Percentiles rank a stretch among this genome's conserved stretches.
phyloP scores from a whole-genome alignment of 2,797 vertebrate species.

The Spheniscus humboldti region DNA sequence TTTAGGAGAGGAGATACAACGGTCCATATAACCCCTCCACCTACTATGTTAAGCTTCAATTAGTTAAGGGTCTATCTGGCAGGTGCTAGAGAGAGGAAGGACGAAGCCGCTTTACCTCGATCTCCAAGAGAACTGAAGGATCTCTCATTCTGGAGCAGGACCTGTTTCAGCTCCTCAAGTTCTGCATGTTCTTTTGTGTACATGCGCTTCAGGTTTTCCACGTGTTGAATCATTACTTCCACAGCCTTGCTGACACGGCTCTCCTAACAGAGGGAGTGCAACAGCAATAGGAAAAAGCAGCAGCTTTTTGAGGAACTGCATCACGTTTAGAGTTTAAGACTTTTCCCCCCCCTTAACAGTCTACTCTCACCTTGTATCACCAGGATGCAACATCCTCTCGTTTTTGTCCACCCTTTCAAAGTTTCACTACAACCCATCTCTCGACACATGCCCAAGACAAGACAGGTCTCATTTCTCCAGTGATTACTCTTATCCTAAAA shows the following conservation, averaged over 20 bases:
- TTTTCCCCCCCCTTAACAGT: too few relatives aligned
- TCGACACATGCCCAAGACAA: neutral
- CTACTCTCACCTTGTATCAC: neutral
- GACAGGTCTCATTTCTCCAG: neutral
- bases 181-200: slow-evolving; percentile 93
- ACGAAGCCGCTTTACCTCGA: slow-evolving; percentile 73
- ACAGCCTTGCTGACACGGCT: slow-evolving; percentile 91
- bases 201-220: slow-evolving; percentile 94
- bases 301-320: neutral
- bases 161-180: slow-evolving; percentile 88
- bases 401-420: neutral
- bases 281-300: neutral
- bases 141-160: slow-evolving; percentile 84
- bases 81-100: neutral
- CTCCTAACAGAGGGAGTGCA: slow-evolving; percentile 73
- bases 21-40: neutral
- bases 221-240: slow-evolving; percentile 97
- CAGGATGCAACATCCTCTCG: fast-evolving
- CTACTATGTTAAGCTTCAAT: neutral
- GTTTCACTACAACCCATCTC: neutral
- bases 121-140: slow-evolving; percentile 79
- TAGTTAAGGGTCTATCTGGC: neutral
- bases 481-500: neutral
- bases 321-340: too few relatives aligned
- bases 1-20: neutral